These are phyloP conservation scores for Holacanthus passer DNA, from an alignment of 2,113 vertebrate genomes.

Conservation along the genomic window DNA sequence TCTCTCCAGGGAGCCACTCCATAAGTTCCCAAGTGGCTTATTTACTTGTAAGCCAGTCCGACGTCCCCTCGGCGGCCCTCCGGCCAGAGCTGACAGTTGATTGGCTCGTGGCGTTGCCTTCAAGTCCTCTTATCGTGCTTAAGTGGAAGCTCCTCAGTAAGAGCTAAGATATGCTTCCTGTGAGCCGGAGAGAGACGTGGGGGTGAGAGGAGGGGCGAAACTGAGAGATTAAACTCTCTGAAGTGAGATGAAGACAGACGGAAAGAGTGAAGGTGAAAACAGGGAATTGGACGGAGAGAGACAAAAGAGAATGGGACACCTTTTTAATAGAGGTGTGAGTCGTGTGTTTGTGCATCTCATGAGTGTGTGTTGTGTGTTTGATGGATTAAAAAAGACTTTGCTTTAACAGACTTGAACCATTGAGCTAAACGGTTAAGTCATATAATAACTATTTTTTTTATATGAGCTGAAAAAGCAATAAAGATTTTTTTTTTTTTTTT, in stretches of 20 bases:
- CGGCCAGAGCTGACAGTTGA: slow-evolving; percentile 38
- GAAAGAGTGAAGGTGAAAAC: not conserved
- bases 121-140: slow-evolving; percentile 55
- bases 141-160: slow-evolving; percentile 48
- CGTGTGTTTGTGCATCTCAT: slow-evolving; percentile 11
- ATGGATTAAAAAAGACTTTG: slow-evolving; percentile 2
- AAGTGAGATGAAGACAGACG: slow-evolving; percentile 28
- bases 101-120: slow-evolving; percentile 53
- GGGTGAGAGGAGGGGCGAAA: slow-evolving; percentile 21
- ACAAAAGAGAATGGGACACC: not conserved
- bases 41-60: slow-evolving; percentile 53
- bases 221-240: slow-evolving; percentile 32
- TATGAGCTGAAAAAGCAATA: not conserved
- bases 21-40: slow-evolving; percentile 64
- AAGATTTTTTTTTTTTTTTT: not conserved
- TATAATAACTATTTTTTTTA: not conserved
- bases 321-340: not conserved
- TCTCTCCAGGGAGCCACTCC: slow-evolving; percentile 49
- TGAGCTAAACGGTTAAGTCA: not conserved
- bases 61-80: slow-evolving; percentile 45
- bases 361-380: slow-evolving; percentile 3
- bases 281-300: slow-evolving; percentile 3
- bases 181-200: not conserved
- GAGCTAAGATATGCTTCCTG: slow-evolving; percentile 22
- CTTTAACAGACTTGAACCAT: not conserved